These are phyloP conservation scores for Leptestheria dahalacensis DNA, from an alignment of 1,140 invertebrate species.

Conservation along the genomic window DNA sequence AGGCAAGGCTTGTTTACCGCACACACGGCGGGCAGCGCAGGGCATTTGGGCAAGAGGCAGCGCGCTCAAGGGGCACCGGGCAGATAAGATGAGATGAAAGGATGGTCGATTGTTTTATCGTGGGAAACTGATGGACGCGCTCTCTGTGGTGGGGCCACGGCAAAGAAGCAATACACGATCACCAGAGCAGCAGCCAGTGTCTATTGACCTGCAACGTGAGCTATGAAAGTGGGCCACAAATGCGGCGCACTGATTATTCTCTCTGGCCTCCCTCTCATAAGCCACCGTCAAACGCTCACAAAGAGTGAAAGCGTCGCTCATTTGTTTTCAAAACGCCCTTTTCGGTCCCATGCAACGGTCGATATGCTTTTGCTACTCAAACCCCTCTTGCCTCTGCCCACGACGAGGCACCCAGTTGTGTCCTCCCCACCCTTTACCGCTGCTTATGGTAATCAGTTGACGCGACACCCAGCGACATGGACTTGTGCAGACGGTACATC, in stretches of 20 bases:
- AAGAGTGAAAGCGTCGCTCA: neutral
- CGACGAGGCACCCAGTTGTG: no score
- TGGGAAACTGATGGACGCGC: neutral
- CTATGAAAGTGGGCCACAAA: neutral
- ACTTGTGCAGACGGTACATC: no score
- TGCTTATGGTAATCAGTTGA: neutral
- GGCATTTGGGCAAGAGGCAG: no score
- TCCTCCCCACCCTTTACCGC: neutral
- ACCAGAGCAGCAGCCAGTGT: no score
- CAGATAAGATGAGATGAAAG: neutral
- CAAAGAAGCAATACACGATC: no score
- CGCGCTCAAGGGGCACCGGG: no score
- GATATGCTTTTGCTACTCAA: neutral
- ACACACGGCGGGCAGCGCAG: no score
- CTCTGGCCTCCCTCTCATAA: neutral
- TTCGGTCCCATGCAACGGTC: neutral
- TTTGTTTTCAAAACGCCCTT: neutral
- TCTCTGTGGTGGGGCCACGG: no score
- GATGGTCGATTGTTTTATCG: neutral
- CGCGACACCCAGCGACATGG: neutral
- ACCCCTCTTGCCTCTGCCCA: neutral
- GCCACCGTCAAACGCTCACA: neutral
- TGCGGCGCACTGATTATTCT: neutral
- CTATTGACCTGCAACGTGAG: neutral
- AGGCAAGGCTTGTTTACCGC: no score